A percentile compares a stretch with the other conserved stretches of the same genome.
Conservation (phyloP, 2,113 vertebrate genomes). For the Axis porcinus region DNA sequence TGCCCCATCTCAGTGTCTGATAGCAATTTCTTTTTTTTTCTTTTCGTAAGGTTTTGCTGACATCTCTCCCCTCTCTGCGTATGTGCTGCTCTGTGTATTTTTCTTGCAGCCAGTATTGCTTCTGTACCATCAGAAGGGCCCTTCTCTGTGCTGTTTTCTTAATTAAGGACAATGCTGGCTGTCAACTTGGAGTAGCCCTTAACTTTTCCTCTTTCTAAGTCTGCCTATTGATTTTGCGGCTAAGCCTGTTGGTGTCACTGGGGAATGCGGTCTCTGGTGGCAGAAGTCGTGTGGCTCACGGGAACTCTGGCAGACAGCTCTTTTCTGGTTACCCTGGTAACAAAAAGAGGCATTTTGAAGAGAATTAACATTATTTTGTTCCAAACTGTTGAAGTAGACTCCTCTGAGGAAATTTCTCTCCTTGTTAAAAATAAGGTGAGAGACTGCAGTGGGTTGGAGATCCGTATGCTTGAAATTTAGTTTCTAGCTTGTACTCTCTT, state of each 20-base stretch:
- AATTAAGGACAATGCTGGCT: background rate
- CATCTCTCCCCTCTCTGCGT: background rate
- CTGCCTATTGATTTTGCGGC: background rate
- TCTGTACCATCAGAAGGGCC: too few species aligned
- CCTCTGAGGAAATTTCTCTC: background rate
- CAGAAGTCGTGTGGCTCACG: background rate
- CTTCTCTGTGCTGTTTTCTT: background rate
- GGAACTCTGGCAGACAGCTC: background rate
- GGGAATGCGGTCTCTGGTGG: fast-evolving
- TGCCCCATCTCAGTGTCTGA: background rate
- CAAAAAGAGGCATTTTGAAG: background rate
- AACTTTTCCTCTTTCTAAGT: too few species aligned
- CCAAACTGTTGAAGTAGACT: background rate
- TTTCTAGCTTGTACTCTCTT: background rate
- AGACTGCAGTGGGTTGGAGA: background rate
- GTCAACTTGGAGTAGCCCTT: fast-evolving
- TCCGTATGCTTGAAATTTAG: background rate
- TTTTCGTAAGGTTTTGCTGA: background rate
- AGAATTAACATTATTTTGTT: background rate
- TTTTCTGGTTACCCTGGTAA: conserved; percentile 10
- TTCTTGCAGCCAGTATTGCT: background rate
- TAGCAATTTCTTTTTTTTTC: background rate
- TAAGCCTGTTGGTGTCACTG: background rate
- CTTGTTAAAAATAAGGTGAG: background rate
- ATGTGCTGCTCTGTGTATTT: background rate